These are phyloP conservation scores for Crenuchus spilurus DNA, from an alignment of 2,797 vertebrate species.

Conservation along the genomic window DNA sequence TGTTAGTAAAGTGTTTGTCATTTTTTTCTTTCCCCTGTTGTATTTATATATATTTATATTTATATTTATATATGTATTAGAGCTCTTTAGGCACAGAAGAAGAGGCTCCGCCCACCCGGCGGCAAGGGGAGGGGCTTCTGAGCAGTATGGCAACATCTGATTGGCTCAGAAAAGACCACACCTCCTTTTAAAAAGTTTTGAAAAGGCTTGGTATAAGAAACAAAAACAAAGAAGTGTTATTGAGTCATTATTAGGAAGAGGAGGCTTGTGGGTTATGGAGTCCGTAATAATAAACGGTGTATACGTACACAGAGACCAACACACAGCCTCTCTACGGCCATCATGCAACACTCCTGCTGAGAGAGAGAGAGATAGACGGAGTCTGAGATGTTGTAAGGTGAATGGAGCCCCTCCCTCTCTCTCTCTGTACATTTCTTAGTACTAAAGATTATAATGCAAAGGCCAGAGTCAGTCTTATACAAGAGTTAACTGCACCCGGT, in stretches of 20 bases:
- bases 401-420: constrained; percentile 25
- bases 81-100: constrained; percentile 59
- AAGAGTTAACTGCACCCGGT: constrained; percentile 25
- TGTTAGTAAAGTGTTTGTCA: constrained; percentile 13
- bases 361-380: constrained; percentile 45
- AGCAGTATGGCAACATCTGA: constrained; percentile 49
- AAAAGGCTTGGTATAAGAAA: constrained; percentile 43
- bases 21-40: constrained; percentile 22
- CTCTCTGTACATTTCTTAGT: constrained; percentile 22
- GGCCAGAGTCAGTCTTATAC: constrained; percentile 5
- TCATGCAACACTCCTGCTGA: constrained; percentile 40
- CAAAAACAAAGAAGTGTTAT: constrained; percentile 28
- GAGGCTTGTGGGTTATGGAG: constrained; percentile 43
- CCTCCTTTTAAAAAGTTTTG: constrained; percentile 48
- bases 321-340: constrained; percentile 16
- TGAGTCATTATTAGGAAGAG: constrained; percentile 60
- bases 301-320: constrained; percentile 14
- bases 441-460: constrained; percentile 19
- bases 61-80: no score
- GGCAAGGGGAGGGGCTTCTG: constrained; percentile 49
- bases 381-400: constrained; percentile 3
- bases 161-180: constrained; percentile 52
- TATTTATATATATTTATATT: constrained; percentile 29
- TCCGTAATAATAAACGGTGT: constrained; percentile 19
- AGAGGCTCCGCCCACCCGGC: constrained; percentile 35